These are phyloP conservation scores for Periplaneta americana DNA, from an alignment of 1,140 invertebrate genomes.

Conservation along the genomic window DNA sequence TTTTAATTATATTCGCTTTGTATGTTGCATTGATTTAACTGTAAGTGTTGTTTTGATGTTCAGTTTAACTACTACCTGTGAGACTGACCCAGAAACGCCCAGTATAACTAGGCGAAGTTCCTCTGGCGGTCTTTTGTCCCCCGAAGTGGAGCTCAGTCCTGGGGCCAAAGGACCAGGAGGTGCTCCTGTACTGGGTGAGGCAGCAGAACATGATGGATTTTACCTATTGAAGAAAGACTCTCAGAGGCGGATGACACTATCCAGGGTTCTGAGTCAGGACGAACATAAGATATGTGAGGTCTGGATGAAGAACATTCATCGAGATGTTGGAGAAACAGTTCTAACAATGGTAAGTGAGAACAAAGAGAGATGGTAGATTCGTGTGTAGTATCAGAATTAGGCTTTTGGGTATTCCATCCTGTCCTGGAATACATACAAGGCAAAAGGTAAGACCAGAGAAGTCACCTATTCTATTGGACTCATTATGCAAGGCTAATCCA, in stretches of 20 bases:
- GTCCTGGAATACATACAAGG: too few species aligned
- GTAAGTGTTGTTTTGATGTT: neutral
- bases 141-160: constrained; percentile 51
- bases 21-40: too few species aligned
- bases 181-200: constrained; percentile 33
- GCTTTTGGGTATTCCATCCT: too few species aligned
- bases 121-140: constrained; percentile 70
- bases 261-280: constrained; percentile 84
- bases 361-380: too few species aligned
- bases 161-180: constrained; percentile 4
- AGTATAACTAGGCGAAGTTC: constrained; percentile 65
- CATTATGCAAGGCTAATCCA: too few species aligned
- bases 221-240: constrained; percentile 96
- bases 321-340: constrained; percentile 60
- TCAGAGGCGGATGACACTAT: constrained; percentile 85
- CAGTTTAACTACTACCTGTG: constrained; percentile 53
- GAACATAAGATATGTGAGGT: constrained; percentile 77
- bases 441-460: too few species aligned
- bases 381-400: too few species aligned
- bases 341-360: constrained; percentile 49
- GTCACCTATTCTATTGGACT: too few species aligned
- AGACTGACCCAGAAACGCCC: constrained; percentile 55
- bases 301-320: constrained; percentile 71
- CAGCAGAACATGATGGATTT: constrained; percentile 83
- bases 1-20: too few species aligned